Evolutionary conservation across 1,140 invertebrate species (phyloP).

Genomic region (Drosophila repleta): DNA sequence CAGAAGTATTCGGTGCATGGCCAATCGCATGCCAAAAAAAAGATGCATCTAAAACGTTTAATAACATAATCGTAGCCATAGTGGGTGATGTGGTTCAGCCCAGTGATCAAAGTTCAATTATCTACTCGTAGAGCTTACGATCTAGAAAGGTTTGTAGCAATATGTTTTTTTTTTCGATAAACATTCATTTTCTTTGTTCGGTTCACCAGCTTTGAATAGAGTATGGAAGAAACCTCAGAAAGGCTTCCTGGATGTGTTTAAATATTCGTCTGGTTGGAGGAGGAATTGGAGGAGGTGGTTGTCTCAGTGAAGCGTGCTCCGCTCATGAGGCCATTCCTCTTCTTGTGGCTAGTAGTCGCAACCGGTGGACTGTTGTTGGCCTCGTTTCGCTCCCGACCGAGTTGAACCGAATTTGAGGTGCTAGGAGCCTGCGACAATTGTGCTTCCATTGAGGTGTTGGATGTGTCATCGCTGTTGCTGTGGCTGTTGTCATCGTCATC

Average conservation of each 20-base stretch:
- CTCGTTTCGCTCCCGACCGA: conserved; percentile 33
- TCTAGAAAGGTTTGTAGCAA: neutral
- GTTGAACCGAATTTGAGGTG: conserved; percentile 54
- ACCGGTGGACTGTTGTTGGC: conserved; percentile 57
- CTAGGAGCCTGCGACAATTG: conserved; percentile 64
- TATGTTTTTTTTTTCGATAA: neutral
- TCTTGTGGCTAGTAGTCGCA: conserved; percentile 39
- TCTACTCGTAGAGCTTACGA: neutral
- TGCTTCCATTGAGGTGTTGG: conserved; percentile 69
- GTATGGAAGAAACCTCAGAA: conserved; percentile 5
- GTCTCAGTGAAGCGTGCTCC: conserved; percentile 46
- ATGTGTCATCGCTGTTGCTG: conserved; percentile 31
- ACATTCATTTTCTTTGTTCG: neutral
- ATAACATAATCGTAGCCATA: neutral
- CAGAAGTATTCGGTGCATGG: neutral
- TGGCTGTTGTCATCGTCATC: conserved; percentile 12
- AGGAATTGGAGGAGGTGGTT: conserved; percentile 39
- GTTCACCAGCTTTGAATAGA: neutral
- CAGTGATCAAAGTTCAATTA: no score
- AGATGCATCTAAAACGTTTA: neutral
- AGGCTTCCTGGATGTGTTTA: conserved; percentile 11
- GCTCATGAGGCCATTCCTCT: conserved; percentile 29
- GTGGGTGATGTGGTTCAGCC: neutral
- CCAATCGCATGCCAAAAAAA: no score
- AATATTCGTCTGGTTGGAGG: conserved; percentile 35